Conservation (phyloP, 2,113 vertebrate species). For the Gavialis gangeticus region DNA sequence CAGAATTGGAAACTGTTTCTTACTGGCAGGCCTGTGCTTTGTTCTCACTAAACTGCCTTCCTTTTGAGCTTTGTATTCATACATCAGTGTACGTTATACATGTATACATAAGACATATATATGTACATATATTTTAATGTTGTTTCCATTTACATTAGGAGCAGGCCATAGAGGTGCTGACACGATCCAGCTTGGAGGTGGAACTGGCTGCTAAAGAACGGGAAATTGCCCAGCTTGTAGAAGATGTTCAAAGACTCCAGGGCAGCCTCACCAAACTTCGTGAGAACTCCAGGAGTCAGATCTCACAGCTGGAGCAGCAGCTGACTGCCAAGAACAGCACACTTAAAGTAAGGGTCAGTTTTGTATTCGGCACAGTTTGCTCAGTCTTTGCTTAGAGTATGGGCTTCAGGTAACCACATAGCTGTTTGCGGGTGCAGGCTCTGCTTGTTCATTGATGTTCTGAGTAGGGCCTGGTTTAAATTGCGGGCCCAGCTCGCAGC, state of each 20-base stretch:
- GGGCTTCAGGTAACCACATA: rapidly evolving
- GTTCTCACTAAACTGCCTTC: neutral
- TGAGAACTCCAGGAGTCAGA: slow-evolving; percentile 93
- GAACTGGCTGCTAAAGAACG: slow-evolving; percentile 95
- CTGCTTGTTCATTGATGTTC: neutral
- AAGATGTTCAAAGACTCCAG: slow-evolving; percentile 97
- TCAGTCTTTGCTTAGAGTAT: rapidly evolving
- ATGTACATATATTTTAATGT: rapidly evolving
- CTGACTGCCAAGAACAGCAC: slow-evolving; percentile 91
- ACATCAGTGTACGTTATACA: no score
- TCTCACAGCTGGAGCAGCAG: slow-evolving; percentile 95
- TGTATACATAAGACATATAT: no score
- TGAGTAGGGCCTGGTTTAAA: neutral
- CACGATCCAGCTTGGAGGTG: slow-evolving; percentile 91
- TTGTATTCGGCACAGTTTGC: neutral
- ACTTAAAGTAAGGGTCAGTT: slow-evolving; percentile 85
- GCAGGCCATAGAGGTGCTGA: slow-evolving; percentile 87
- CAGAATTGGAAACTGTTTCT: neutral
- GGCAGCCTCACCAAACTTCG: slow-evolving; percentile 95
- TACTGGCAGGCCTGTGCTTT: rapidly evolving
- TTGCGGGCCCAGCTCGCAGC: neutral
- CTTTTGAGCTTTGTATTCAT: neutral
- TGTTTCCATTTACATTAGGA: slow-evolving; percentile 73
- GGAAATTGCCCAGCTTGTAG: slow-evolving; percentile 95
- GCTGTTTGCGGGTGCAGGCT: neutral